Conservation (phyloP, 1,140 invertebrate species). For the Cherax destructor region DNA sequence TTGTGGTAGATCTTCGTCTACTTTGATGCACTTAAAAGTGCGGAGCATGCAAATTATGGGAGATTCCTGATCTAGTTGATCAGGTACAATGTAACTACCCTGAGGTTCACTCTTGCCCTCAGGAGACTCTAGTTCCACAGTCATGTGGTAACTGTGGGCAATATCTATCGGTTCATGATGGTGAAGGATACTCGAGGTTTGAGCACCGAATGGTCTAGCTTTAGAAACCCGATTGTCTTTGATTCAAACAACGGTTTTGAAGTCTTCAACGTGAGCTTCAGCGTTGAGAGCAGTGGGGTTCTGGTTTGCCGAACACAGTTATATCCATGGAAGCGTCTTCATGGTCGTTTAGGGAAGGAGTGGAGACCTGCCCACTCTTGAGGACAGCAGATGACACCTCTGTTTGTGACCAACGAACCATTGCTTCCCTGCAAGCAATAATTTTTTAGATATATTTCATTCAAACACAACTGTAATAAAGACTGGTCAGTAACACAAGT, state of each 20-base stretch:
- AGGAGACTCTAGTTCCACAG: conserved; percentile 20
- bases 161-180: background rate
- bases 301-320: background rate
- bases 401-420: too few species aligned
- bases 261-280: background rate
- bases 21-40: background rate
- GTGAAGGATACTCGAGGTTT: background rate
- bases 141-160: background rate
- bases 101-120: background rate
- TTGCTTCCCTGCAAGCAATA: too few species aligned
- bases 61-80: background rate
- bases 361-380: background rate
- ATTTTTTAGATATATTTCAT: too few species aligned
- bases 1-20: background rate
- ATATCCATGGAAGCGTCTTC: conserved; percentile 25
- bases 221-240: background rate
- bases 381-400: background rate
- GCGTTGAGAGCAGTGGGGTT: conserved; percentile 6
- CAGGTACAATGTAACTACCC: background rate
- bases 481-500: too few species aligned
- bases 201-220: background rate
- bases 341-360: conserved; percentile 19
- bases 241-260: background rate
- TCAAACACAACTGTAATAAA: too few species aligned
- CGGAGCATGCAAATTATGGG: conserved; percentile 1